Base-by-base conservation (phyloP, 2,113 vertebrate genomes). In the Lophius piscatorius region DNA sequence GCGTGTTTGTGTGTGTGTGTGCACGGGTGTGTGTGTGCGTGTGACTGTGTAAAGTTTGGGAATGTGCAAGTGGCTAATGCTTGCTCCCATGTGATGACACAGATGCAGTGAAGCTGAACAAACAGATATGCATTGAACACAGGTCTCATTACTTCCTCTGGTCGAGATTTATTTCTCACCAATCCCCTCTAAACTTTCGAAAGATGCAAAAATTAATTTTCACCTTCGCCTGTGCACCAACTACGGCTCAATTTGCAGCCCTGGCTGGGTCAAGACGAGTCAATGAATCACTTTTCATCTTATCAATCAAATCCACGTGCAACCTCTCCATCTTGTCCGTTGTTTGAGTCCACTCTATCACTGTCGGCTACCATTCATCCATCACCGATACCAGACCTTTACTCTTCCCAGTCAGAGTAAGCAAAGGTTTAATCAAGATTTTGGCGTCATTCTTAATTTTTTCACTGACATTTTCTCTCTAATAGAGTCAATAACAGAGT, bases 211-310 rank as follows among this genome's bases (percentile, higher is more conserved):
- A 48, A 80, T 79, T 72, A 71, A 48, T 74, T 79, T 69, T 74
- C 80, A 69, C 67, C 74, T 80, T 74, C 17, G 14, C 33, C 33
- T 12, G 2, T 54, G 46, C 28, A 17, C 59, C 68, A 59, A 51
- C 63, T 55, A 17, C 38, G 63, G 74, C 76, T 76, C 74, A 58
- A 76, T 82, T 69, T 70, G 54, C 62, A 44, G 58, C 76, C 57
- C 49, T 57, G 17, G 39, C 69, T 48, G 58, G 65, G 82, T 81
- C 60, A 72, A 74, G 81, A 81, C 28, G 70, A 81, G 69, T 70
- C 74, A 44, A 84, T 88, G 65, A 82, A 81, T 90, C 82, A 81
- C 79, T 78, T 84, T 82, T 78, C 70, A 72, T 73, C 74, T 57
- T 81, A 87, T 90, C 85, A 87, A 80, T 90, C 86, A 87, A 66